A percentile compares a stretch with the other conserved stretches of the same genome.
Conservation (phyloP, 2,888 invertebrate species). For the Apotomis turbidana region DNA sequence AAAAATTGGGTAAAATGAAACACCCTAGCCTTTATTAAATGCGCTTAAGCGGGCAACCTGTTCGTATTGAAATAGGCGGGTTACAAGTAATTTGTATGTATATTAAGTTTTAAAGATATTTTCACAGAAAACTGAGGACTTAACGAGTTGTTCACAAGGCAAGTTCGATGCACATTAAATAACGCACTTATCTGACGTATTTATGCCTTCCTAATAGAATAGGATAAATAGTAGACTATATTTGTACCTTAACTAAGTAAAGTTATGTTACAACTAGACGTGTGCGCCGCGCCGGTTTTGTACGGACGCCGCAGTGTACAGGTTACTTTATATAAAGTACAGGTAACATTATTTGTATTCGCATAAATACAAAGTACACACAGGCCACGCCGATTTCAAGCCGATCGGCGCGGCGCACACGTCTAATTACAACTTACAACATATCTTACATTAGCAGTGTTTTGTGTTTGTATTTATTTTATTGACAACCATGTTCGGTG, state of each 20-base stretch:
- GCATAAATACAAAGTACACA: too few species aligned
- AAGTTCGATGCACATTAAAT: neutral
- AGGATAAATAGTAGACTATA: conserved; percentile 9
- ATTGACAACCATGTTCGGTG: conserved; percentile 6
- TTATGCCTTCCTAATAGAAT: conserved; percentile 20
- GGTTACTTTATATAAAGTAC: too few species aligned
- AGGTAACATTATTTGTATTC: neutral
- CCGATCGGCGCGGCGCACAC: too few species aligned
- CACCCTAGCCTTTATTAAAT: neutral
- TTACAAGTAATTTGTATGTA: neutral
- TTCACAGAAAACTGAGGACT: neutral
- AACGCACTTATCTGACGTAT: neutral
- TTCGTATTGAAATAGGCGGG: neutral
- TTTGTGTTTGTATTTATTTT: conserved; percentile 31
- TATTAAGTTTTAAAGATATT: neutral
- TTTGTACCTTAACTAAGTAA: conserved; percentile 35
- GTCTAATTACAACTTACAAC: too few species aligned
- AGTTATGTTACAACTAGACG: conserved; percentile 1
- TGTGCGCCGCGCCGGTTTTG: too few species aligned
- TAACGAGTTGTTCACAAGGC: neutral
- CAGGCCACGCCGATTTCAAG: too few species aligned
- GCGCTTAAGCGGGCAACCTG: neutral
- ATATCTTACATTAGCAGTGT: conserved; percentile 1
- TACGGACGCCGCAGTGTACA: too few species aligned
- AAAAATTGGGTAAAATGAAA: too few species aligned